Evolutionary conservation across 2,888 invertebrate species (phyloP).

Genomic region (Polietes domitor): DNA sequence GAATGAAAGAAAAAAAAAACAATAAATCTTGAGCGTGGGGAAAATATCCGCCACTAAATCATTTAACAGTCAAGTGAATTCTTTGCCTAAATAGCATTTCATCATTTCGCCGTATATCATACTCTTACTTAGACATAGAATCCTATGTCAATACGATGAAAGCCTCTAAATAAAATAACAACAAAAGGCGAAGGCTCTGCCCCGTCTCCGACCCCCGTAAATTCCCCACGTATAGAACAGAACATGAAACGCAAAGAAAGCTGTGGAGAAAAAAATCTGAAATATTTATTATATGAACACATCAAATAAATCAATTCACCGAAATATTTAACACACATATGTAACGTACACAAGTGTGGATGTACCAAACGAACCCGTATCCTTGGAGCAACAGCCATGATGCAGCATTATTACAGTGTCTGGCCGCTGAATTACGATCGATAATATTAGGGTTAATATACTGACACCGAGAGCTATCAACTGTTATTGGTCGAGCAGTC

Average conservation of each 20-base stretch:
- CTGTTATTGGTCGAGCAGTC: too few relatives aligned
- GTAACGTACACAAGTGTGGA: neutral
- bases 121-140: slow-evolving; percentile 10
- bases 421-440: too few relatives aligned
- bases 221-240: neutral
- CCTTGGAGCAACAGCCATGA: slow-evolving; percentile 30
- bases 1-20: too few relatives aligned
- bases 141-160: slow-evolving; percentile 57
- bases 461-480: too few relatives aligned
- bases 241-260: slow-evolving; percentile 27
- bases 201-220: neutral
- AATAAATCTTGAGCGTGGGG: neutral
- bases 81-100: slow-evolving; percentile 31
- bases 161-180: slow-evolving; percentile 54
- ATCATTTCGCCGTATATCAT: slow-evolving; percentile 54
- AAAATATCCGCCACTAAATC: slow-evolving; percentile 51
- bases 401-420: too few relatives aligned
- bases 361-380: neutral
- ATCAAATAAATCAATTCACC: slow-evolving; percentile 67
- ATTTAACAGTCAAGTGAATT: slow-evolving; percentile 57
- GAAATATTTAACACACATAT: slow-evolving; percentile 48
- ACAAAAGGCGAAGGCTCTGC: slow-evolving; percentile 4
- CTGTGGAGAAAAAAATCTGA: slow-evolving; percentile 35
- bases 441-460: too few relatives aligned
- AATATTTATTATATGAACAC: slow-evolving; percentile 59